Evolutionary conservation across 2,888 invertebrate genomes (phyloP).

Genomic region (Agrilus mali): DNA sequence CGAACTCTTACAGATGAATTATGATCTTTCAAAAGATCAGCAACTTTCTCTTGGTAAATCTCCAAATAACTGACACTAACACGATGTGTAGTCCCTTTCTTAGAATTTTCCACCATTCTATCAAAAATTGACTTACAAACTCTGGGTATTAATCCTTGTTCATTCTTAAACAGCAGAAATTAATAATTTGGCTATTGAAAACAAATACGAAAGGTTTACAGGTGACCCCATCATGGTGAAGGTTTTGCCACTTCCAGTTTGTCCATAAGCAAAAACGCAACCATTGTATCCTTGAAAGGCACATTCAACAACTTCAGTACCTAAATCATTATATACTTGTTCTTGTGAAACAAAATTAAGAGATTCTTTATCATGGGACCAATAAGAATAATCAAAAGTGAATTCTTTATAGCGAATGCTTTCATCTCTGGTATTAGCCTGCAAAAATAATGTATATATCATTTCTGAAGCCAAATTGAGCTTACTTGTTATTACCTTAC

Average conservation of each 20-base stretch:
- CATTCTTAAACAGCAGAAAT: slow-evolving; percentile 40
- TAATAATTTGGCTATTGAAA: neutral
- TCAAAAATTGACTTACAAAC: slow-evolving; percentile 76
- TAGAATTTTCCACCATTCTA: slow-evolving; percentile 68
- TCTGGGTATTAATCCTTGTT: slow-evolving; percentile 72
- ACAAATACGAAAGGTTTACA: slow-evolving; percentile 30
- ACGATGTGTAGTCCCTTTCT: slow-evolving; percentile 69
- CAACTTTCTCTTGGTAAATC: slow-evolving; percentile 54
- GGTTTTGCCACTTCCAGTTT: slow-evolving; percentile 84
- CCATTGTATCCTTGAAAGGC: slow-evolving; percentile 80
- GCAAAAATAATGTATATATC: slow-evolving; percentile 5
- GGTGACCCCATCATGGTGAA: slow-evolving; percentile 84
- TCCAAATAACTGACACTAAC: slow-evolving; percentile 65
- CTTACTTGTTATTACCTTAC: slow-evolving; percentile 42
- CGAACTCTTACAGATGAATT: slow-evolving; percentile 45
- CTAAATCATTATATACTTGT: slow-evolving; percentile 64
- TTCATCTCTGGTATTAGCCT: slow-evolving; percentile 32
- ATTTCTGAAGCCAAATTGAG: neutral
- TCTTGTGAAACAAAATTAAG: slow-evolving; percentile 69
- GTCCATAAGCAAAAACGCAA: slow-evolving; percentile 84
- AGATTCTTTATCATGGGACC: slow-evolving; percentile 63
- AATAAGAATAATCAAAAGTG: slow-evolving; percentile 82
- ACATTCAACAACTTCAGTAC: slow-evolving; percentile 66
- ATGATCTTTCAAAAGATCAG: slow-evolving; percentile 49
- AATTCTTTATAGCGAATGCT: slow-evolving; percentile 60